These are phyloP conservation scores for Agrotis clavis DNA, from an alignment of 2,888 invertebrate genomes.

Conservation along the genomic window DNA sequence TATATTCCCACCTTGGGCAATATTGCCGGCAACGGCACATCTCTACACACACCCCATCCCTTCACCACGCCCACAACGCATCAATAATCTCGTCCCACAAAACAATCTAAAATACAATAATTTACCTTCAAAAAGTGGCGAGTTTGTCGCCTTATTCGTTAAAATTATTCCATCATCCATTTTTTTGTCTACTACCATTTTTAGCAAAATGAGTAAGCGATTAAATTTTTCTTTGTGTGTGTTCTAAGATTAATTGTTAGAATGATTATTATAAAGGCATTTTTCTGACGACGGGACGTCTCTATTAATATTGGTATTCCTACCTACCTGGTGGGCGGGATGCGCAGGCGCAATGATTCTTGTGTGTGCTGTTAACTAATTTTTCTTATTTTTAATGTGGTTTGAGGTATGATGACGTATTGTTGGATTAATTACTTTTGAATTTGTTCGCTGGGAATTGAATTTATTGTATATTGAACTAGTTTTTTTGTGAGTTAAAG, in stretches of 20 bases:
- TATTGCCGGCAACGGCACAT: too few species aligned
- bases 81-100: slow-evolving; percentile 80
- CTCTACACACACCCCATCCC: slow-evolving; percentile 69
- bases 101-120: slow-evolving; percentile 82
- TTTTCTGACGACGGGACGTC: slow-evolving; percentile 78
- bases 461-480: slow-evolving; percentile 27
- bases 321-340: slow-evolving; percentile 80
- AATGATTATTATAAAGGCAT: slow-evolving; percentile 77
- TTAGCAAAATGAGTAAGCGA: slow-evolving; percentile 88
- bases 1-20: too few species aligned
- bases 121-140: slow-evolving; percentile 84
- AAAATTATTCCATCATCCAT: slow-evolving; percentile 77
- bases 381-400: slow-evolving; percentile 64
- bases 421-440: slow-evolving; percentile 72
- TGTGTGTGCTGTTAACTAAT: slow-evolving; percentile 75
- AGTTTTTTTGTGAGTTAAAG: slow-evolving; percentile 11
- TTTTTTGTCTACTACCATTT: slow-evolving; percentile 68
- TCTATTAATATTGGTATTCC: slow-evolving; percentile 82
- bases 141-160: slow-evolving; percentile 90
- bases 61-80: slow-evolving; percentile 72
- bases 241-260: slow-evolving; percentile 85
- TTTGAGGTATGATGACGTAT: slow-evolving; percentile 65
- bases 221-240: slow-evolving; percentile 82
- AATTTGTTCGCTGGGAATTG: slow-evolving; percentile 59
- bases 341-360: slow-evolving; percentile 77